These are phyloP conservation scores for Morone saxatilis DNA, from an alignment of 2,113 vertebrate genomes.

Conservation along the genomic window DNA sequence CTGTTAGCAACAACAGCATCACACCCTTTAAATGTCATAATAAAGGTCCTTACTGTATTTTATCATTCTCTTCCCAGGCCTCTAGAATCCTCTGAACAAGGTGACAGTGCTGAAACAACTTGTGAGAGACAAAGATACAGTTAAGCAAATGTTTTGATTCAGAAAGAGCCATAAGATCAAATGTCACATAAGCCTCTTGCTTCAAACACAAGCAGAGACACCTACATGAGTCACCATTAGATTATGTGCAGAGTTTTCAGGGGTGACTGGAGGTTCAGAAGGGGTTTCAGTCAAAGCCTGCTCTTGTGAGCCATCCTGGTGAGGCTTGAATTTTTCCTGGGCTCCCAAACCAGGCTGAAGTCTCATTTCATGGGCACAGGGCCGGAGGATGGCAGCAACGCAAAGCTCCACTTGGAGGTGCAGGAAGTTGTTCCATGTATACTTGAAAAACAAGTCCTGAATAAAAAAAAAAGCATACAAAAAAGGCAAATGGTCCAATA, in stretches of 20 bases:
- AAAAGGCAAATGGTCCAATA: not conserved
- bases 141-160: slow-evolving; percentile 1
- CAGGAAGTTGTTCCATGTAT: slow-evolving; percentile 98
- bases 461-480: not conserved
- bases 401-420: slow-evolving; percentile 98
- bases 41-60: slow-evolving; percentile 89
- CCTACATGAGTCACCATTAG: slow-evolving; percentile 88
- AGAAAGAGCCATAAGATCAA: not conserved
- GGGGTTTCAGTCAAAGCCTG: slow-evolving; percentile 42
- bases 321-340: slow-evolving; percentile 67
- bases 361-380: slow-evolving; percentile 85
- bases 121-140: slow-evolving; percentile 30
- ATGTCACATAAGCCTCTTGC: not conserved
- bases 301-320: slow-evolving; percentile 51
- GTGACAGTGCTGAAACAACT: slow-evolving; percentile 96
- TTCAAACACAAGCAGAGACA: slow-evolving; percentile 39
- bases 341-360: slow-evolving; percentile 68
- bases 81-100: slow-evolving; percentile 95
- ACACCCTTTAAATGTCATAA: not conserved
- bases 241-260: slow-evolving; percentile 79
- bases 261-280: slow-evolving; percentile 42
- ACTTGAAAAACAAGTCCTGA: slow-evolving; percentile 97
- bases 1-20: not conserved
- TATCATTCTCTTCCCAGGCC: slow-evolving; percentile 97
- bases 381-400: slow-evolving; percentile 92